Base-by-base conservation (phyloP, 2,797 vertebrate genomes). In the Trachurus trachurus region DNA sequence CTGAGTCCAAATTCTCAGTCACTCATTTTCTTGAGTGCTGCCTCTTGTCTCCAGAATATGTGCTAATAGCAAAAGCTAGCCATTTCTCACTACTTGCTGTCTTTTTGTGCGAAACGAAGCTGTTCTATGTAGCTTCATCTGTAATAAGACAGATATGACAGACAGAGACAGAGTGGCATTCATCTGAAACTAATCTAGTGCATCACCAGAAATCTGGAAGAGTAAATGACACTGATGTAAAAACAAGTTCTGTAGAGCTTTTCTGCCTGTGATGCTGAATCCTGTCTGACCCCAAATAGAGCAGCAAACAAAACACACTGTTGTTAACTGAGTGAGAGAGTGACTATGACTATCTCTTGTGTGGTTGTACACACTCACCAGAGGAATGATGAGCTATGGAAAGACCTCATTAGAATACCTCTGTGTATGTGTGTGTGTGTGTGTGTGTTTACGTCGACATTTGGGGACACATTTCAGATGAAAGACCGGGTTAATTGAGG, bases 311-410 rank as follows among this genome's bases (percentile, higher is more conserved):
- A 11, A 56, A 45, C n/a, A 6, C 1, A 31, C 65, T 66, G 56
- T 54, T 40, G 65, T 50, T 70, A 58, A 56, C 50, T 63, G 34
- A 37, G 34, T 81, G 45, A 9, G 12, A 29, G 15, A 70, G 58
- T 2, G 16, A 45, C 87, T 89, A 80, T 26, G 26, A 26, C 26
- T 26, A 1, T 94, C 57, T 71, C 44, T 52, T 68, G 57, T 94
- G 94, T 96, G 96, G 96, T 96, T 95, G 95, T 95, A 94, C 93
- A 95, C 93, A 92, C 95, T 96, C 95, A 96, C 1, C 96, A 96
- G 93, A 96, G 94, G 95, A 96, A 96, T 96, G 95, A 96, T 95
- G 95, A 96, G 96, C 95, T 96, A 95, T 95, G 93, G 37, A 96
- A 96, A 96, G 95, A 94, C 90, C 53, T 94, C 93, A 92, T 94